Evolutionary conservation across 2,888 invertebrate species (phyloP).

Genomic region (Vannuccia rotundouncinata): DNA sequence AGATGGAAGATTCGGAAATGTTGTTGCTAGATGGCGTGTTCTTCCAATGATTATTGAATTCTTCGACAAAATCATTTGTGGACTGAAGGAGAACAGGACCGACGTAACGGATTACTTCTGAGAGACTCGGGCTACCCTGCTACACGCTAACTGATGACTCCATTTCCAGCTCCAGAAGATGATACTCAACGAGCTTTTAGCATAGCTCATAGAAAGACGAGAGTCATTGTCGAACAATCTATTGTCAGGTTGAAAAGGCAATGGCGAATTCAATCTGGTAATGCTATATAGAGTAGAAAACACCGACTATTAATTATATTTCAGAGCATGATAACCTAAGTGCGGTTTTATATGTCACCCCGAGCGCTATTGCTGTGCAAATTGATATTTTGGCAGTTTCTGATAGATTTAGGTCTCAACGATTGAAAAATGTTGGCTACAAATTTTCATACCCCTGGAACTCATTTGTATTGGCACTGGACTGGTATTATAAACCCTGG

Average conservation of each 20-base stretch:
- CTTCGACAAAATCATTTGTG: conserved; percentile 38
- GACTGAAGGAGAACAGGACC: conserved; percentile 39
- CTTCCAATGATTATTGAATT: conserved; percentile 43
- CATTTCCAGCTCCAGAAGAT: conserved; percentile 34
- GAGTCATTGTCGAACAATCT: conserved; percentile 36
- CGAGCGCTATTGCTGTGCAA: too few species aligned
- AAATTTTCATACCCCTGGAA: too few species aligned
- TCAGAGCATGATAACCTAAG: too few species aligned
- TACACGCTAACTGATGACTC: conserved; percentile 39
- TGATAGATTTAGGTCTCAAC: too few species aligned
- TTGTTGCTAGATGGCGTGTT: conserved; percentile 43
- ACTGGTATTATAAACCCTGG: too few species aligned
- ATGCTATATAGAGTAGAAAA: too few species aligned
- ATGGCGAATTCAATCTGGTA: neutral
- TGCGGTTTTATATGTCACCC: too few species aligned
- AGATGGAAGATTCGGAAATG: conserved; percentile 40
- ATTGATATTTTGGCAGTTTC: too few species aligned
- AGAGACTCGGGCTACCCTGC: conserved; percentile 41
- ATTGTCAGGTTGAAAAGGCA: conserved; percentile 38
- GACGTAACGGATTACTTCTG: conserved; percentile 36
- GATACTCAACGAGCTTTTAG: conserved; percentile 33
- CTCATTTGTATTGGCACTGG: too few species aligned
- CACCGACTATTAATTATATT: too few species aligned
- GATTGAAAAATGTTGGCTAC: too few species aligned
- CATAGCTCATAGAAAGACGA: conserved; percentile 32